Evolutionary conservation across 2,113 vertebrate genomes (phyloP), one percentile per base, ranked within the genome.

Genomic region (Cercocebus atys): DNA sequence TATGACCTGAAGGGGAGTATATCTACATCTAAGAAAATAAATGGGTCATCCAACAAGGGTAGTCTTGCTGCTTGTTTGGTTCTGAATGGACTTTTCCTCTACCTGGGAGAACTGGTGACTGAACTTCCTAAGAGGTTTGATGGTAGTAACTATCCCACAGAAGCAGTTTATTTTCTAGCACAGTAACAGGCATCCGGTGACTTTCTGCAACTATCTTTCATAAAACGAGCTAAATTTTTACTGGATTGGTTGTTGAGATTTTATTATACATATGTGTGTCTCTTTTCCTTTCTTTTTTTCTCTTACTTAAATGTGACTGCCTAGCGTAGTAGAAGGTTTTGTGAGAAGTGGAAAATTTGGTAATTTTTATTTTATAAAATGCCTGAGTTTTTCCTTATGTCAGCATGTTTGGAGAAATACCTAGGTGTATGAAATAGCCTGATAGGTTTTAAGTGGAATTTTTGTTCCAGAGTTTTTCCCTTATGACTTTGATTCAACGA

Each of bases 281-380:
- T 52, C 18, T 75, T 92, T 40, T 50, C 52, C 27, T 64, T 30
- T 30, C 25, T 61, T 64, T 32, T 30, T 64, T 64, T 64, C 25
- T 64, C 61, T 6, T 64, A 52, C 13, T 79, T 83, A 35, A 57
- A n/a, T n/a, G 3, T 75, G 84, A 83, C 40, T 87, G 50, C 43
- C 40, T 47, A 75, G 7, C 78, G 3, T 75, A 45, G 35, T 52
- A 64, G 16, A 59, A 30, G 52, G 14, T 30, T 87, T 78, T 88
- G 30, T 8, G 61, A 76, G 82, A 93, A 64, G 25, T 57, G n/a
- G 20, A 40, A 89, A 68, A 47, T 73, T 6, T 52, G 64, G 25
- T 73, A 72, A 76, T 81, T 91, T 94, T 93, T 9, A 61, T 76
- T 95, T 84, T 93, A 76, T 25, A 38, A 92, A 59, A 82, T 94